Conservation (phyloP, 2,113 vertebrate species). For the Nanorana parkeri region DNA sequence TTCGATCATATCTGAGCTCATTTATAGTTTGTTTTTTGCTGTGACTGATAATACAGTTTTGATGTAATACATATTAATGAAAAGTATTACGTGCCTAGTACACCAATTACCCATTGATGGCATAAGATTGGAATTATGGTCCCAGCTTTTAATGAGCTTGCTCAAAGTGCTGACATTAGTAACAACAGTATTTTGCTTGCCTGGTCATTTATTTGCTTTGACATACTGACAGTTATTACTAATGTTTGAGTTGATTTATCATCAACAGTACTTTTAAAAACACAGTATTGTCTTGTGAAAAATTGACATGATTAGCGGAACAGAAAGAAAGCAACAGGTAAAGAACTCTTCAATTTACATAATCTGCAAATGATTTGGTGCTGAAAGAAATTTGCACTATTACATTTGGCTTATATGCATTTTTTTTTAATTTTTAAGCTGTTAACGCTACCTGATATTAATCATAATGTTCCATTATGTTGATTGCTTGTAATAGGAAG, state of each 20-base stretch:
- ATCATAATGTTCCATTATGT: constrained; percentile 99
- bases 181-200: constrained; percentile 91
- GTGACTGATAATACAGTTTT: no score
- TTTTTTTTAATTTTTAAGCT: constrained; percentile 88
- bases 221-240: constrained; percentile 92
- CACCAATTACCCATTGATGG: no score
- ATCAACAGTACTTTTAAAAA: constrained; percentile 91
- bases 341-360: constrained; percentile 92
- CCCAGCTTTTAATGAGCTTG: constrained; percentile 78
- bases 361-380: constrained; percentile 89
- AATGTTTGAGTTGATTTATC: constrained; percentile 97
- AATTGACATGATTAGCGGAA: constrained; percentile 92
- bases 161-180: constrained; percentile 91
- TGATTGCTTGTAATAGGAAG: constrained; percentile 99
- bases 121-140: no score
- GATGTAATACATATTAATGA: no score
- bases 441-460: constrained; percentile 98
- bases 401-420: constrained; percentile 88
- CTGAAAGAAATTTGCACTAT: constrained; percentile 87
- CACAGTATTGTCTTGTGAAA: constrained; percentile 92
- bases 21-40: no score
- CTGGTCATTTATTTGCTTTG: constrained; percentile 89
- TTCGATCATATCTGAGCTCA: no score
- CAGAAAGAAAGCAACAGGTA: constrained; percentile 93
- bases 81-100: no score